Evolutionary conservation across 2,113 vertebrate genomes (phyloP).

Genomic region (Mormyrus iriodes): DNA sequence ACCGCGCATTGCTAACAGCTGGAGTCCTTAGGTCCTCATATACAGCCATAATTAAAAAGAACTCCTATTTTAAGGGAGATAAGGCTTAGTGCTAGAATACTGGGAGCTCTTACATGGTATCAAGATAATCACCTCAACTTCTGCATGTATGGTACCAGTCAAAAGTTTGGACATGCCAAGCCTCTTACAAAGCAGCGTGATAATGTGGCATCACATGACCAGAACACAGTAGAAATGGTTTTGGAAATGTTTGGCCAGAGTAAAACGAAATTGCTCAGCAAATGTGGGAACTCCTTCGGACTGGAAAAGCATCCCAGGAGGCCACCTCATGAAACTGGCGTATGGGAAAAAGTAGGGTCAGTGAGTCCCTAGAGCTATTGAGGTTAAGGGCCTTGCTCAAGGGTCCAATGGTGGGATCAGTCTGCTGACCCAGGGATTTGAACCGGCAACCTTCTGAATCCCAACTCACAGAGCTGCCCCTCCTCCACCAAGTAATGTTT

Average conservation of each 20-base stretch:
- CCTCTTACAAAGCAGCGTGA: neutral
- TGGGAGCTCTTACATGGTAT: neutral
- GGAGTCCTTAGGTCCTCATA: neutral
- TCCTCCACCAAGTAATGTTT: neutral
- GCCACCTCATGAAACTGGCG: neutral
- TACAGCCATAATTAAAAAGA: neutral
- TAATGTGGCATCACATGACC: neutral
- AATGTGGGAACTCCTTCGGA: neutral
- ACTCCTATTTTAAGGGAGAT: neutral
- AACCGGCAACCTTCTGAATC: neutral
- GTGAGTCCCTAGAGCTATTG: neutral
- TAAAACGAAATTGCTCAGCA: neutral
- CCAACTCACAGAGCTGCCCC: neutral
- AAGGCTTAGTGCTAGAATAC: neutral
- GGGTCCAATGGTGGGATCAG: neutral
- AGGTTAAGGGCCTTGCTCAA: neutral
- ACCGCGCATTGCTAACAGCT: neutral
- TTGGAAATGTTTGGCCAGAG: neutral
- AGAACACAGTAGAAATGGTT: neutral
- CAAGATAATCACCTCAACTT: neutral
- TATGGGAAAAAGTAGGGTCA: neutral
- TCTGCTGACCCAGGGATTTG: neutral
- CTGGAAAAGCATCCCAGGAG: neutral
- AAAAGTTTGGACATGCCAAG: neutral
- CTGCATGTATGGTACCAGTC: neutral